These are phyloP conservation scores for Lacanobia wlatinum DNA, from an alignment of 2,888 invertebrate genomes.

Conservation along the genomic window DNA sequence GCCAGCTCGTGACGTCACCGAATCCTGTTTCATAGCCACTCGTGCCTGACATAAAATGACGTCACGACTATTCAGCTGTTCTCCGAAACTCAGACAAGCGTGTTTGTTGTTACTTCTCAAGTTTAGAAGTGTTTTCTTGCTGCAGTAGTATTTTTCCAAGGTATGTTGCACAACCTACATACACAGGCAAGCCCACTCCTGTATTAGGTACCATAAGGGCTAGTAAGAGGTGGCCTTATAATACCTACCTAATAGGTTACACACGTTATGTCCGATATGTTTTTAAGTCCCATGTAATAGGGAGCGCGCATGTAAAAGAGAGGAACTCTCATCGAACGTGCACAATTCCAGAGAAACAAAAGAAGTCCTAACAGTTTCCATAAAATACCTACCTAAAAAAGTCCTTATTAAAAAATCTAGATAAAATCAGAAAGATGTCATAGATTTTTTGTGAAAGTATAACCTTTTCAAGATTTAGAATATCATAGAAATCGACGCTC, in stretches of 20 bases:
- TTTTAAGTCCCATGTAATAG: too few relatives aligned
- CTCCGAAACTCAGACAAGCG: constrained; percentile 37
- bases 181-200: neutral
- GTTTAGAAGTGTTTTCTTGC: constrained; percentile 19
- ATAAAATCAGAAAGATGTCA: too few relatives aligned
- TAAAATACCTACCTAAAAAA: neutral
- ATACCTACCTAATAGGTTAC: too few relatives aligned
- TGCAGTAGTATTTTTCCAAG: neutral
- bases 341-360: too few relatives aligned
- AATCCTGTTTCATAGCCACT: constrained; percentile 60
- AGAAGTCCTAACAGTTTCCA: too few relatives aligned
- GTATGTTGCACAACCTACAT: neutral
- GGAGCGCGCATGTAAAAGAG: too few relatives aligned
- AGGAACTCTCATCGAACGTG: too few relatives aligned
- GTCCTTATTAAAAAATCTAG: too few relatives aligned
- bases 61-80: constrained; percentile 61
- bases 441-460: neutral
- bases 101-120: constrained; percentile 51
- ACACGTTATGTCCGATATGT: too few relatives aligned
- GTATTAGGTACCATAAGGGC: too few relatives aligned
- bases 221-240: too few relatives aligned
- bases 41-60: constrained; percentile 61
- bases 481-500: neutral
- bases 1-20: constrained; percentile 56
- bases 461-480: neutral